Conservation (phyloP, 2,888 invertebrate species). For the Ferdinandea cuprea region DNA sequence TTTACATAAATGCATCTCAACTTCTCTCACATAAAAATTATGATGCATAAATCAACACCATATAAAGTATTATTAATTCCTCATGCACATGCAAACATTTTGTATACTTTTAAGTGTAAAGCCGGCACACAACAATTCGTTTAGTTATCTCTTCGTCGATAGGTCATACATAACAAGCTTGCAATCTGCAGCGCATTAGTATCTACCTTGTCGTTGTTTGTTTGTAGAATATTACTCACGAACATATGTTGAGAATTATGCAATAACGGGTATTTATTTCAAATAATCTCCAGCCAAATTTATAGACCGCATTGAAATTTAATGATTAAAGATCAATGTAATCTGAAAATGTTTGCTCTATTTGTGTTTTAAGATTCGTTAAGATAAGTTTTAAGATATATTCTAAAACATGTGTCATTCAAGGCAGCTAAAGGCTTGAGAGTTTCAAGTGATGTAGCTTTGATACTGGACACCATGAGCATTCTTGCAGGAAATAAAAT, state of each 20-base stretch:
- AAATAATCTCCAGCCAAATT: conserved; percentile 15
- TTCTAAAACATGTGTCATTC: too few relatives aligned
- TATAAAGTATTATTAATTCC: conserved; percentile 2
- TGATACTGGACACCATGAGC: too few relatives aligned
- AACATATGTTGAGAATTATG: conserved; percentile 14
- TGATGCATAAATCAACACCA: background rate
- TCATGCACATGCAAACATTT: background rate
- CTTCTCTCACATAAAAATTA: background rate
- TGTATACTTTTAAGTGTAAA: background rate
- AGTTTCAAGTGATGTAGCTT: too few relatives aligned
- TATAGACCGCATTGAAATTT: background rate
- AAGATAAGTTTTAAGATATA: too few relatives aligned
- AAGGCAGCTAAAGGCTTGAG: too few relatives aligned
- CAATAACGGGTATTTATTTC: conserved; percentile 39
- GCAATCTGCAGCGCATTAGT: background rate
- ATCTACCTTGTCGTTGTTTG: background rate
- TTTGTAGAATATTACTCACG: background rate
- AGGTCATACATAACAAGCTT: background rate
- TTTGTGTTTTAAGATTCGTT: too few relatives aligned
- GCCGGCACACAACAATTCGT: conserved; percentile 9
- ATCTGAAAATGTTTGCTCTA: too few relatives aligned
- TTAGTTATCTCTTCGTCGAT: background rate
- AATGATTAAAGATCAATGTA: too few relatives aligned
- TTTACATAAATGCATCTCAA: conserved; percentile 1
- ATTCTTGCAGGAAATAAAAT: too few relatives aligned